These are phyloP conservation scores for Lethrus apterus DNA, from an alignment of 1,140 invertebrate species.

Conservation along the genomic window DNA sequence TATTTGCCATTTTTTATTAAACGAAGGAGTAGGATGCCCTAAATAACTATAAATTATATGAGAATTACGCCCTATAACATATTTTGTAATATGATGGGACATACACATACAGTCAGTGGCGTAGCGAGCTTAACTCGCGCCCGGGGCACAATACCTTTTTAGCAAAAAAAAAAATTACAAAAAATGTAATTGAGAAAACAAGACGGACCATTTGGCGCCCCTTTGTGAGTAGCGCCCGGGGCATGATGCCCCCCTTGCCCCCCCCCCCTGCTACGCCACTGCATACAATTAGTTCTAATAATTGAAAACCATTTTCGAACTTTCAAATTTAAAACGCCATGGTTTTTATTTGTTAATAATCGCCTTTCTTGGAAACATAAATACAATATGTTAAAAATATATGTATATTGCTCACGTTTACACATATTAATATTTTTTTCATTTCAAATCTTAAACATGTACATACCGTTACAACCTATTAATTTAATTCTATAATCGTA, in stretches of 20 bases:
- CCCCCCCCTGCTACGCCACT: not conserved
- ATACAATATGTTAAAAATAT: too few species aligned
- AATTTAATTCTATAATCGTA: not conserved
- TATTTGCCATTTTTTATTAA: too few species aligned
- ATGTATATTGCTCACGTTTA: not conserved
- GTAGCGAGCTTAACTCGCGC: too few species aligned
- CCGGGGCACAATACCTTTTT: not conserved
- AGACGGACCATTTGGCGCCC: too few species aligned
- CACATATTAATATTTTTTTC: not conserved
- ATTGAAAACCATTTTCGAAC: slow-evolving; percentile 4
- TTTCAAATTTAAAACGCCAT: not conserved
- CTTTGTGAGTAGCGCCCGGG: too few species aligned
- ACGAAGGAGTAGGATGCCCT: too few species aligned
- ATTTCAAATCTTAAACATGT: not conserved
- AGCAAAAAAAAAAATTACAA: not conserved
- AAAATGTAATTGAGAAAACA: too few species aligned
- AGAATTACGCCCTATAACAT: too few species aligned
- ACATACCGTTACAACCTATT: not conserved
- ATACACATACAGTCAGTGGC: not conserved
- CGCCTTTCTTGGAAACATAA: not conserved
- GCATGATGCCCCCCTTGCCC: too few species aligned
- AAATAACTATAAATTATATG: too few species aligned
- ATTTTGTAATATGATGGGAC: not conserved
- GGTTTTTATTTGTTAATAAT: not conserved
- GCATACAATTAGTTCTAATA: not conserved